Base-by-base conservation (phyloP, 2,113 vertebrate species). In the Antennarius striatus region DNA sequence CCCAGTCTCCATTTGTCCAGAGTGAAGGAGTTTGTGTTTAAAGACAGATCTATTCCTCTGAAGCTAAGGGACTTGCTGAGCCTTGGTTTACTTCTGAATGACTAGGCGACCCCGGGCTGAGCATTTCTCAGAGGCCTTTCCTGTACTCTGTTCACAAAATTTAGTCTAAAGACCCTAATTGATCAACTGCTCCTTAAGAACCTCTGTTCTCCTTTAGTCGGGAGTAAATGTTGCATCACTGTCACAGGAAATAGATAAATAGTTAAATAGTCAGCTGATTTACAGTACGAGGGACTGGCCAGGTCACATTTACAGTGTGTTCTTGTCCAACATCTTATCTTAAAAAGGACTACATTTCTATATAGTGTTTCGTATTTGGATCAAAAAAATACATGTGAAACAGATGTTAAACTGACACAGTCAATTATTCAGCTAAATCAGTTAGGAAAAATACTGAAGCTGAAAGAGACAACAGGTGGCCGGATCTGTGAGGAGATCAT, bases 101-200 rank as follows among this genome's bases (percentile, higher is more conserved):
- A 79, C 28, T 52, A 54, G 48, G 9, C 36, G 57, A 77, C 76
- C 75, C 48, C 46, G 32, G 10, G 60, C 51, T 10, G 13, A 71
- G 58, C 65, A 45, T 71, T 62, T 65, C 66, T 63, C 76, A 72
- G 50, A 47, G 15, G 72, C 61, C 72, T 56, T 73, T 68, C 84
- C 51, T 67, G 70, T 88, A 86, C 86, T 85, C 83, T 45, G 58
- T 54, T 73, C 89, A 89, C 79, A 84, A 68, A 62, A 43, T 54
- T 11, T 55, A 4, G 60, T 68, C 68, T 84, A 77, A 90, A 86
- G 86, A 77, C 79, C 79, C 70, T 82, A 84, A 85, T 88, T 89
- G 90, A 87, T 91, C 84, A 80, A 68, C 13, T 11, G 66, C 73
- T 83, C 75, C 73, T 85, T 73, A 68, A 80, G 78, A 84, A 77